Evolutionary conservation across 2,113 vertebrate species (phyloP).

Genomic region (Colossoma macropomum): DNA sequence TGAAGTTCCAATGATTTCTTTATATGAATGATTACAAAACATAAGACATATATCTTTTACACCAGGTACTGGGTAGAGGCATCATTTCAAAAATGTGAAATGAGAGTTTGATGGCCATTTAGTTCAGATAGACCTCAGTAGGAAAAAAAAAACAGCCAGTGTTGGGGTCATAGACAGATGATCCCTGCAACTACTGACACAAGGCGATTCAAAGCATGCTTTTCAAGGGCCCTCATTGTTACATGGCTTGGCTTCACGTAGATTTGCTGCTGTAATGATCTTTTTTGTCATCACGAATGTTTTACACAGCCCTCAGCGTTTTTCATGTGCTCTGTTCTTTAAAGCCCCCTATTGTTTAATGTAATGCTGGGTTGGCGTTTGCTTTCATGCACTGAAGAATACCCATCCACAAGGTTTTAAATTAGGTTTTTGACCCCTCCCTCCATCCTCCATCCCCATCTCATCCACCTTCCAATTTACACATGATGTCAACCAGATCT

Average conservation of each 20-base stretch:
- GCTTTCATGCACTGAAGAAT: conserved; percentile 54
- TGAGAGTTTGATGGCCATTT: neutral
- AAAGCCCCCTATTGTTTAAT: conserved; percentile 65
- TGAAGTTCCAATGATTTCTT: neutral
- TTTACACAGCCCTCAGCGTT: conserved; percentile 61
- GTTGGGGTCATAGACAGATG: conserved; percentile 12
- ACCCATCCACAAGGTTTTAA: neutral
- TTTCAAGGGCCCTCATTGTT: conserved; percentile 33
- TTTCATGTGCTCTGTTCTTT: conserved; percentile 35
- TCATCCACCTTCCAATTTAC: neutral
- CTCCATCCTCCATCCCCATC: no score
- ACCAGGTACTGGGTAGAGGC: neutral
- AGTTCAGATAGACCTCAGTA: neutral
- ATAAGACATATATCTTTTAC: neutral
- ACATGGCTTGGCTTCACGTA: conserved; percentile 30
- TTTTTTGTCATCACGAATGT: conserved; percentile 55
- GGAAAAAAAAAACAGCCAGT: neutral
- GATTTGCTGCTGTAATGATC: conserved; percentile 63
- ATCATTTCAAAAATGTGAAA: neutral
- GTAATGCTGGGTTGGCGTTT: conserved; percentile 55
- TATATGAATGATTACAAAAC: neutral
- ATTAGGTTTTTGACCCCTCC: neutral
- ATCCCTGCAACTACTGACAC: conserved; percentile 18
- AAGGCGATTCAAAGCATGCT: neutral
- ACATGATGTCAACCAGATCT: neutral